Conservation (phyloP, 2,888 invertebrate genomes). For the Drosophila affinis region DNA sequence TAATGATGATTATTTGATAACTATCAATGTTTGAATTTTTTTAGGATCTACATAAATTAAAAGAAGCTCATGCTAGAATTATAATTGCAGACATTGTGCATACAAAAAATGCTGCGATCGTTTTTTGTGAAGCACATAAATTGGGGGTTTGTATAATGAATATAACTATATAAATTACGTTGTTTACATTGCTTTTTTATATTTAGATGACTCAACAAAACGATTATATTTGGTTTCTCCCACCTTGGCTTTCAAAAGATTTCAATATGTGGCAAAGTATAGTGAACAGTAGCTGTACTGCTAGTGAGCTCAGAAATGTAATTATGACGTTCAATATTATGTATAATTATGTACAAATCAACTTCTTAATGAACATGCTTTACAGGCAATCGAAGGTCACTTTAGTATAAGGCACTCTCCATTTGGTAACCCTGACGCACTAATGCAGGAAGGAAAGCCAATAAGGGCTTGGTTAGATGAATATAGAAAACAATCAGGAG, state of each 20-base stretch:
- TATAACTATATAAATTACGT: not conserved
- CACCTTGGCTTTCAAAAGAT: conserved; percentile 87
- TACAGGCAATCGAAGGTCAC: conserved; percentile 89
- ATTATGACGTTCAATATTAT: not conserved
- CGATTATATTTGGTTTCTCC: conserved; percentile 94
- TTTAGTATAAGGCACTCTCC: conserved; percentile 88
- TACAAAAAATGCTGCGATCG: conserved; percentile 88
- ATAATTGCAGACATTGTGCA: conserved; percentile 91
- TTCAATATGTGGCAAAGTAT: conserved; percentile 87
- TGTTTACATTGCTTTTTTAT: conserved; percentile 45
- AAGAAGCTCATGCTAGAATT: conserved; percentile 88
- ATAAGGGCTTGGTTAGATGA: conserved; percentile 86
- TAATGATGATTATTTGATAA: not conserved
- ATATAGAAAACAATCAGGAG: conserved; percentile 26
- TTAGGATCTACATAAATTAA: conserved; percentile 88
- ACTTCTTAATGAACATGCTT: not conserved
- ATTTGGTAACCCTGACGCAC: conserved; percentile 86
- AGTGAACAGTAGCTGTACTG: conserved; percentile 85
- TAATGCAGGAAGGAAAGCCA: conserved; percentile 86
- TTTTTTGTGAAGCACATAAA: conserved; percentile 91
- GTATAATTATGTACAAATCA: not conserved
- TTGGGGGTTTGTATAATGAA: conserved; percentile 65
- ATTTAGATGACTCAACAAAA: conserved; percentile 88
- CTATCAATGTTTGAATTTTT: conserved; percentile 46
- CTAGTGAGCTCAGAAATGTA: conserved; percentile 86